These are phyloP conservation scores for Sebastes matsubarae DNA, from an alignment of 2,797 vertebrate genomes.

Conservation along the genomic window DNA sequence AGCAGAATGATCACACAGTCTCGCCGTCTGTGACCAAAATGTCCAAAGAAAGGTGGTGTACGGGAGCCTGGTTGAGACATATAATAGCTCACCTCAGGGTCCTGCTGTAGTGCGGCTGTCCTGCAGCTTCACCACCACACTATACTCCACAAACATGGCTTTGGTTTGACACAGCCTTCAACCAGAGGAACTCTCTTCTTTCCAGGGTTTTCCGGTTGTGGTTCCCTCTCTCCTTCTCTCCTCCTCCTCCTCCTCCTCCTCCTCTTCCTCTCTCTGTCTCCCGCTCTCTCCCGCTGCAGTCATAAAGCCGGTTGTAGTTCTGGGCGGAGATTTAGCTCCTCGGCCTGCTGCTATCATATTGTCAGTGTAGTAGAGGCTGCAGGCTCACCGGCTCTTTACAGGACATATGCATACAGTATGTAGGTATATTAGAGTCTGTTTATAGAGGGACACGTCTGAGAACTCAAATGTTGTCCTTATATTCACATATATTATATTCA, in stretches of 20 bases:
- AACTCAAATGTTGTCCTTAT: no score
- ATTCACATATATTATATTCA: no score
- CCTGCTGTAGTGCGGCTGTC: background rate
- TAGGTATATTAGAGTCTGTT: background rate
- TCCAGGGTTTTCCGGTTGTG: conserved; percentile 1
- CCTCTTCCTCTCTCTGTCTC: background rate
- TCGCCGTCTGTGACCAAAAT: no score
- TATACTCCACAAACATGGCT: background rate
- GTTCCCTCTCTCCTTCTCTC: background rate
- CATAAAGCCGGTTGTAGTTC: background rate
- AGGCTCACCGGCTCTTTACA: background rate
- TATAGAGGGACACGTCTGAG: background rate
- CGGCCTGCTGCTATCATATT: background rate
- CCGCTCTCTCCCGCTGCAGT: background rate
- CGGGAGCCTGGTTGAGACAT: background rate
- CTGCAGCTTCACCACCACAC: background rate
- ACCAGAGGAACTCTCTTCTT: background rate
- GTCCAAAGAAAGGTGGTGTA: no score
- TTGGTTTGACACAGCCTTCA: background rate
- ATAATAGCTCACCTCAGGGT: background rate
- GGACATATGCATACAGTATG: background rate
- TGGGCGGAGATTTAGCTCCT: background rate
- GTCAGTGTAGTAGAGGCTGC: background rate
- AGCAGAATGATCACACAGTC: background rate
- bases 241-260: background rate